Percentiles rank a stretch among this genome's conserved stretches.
Evolutionary conservation across 2,113 vertebrate species (phyloP).

Genomic region (Gobius niger): DNA sequence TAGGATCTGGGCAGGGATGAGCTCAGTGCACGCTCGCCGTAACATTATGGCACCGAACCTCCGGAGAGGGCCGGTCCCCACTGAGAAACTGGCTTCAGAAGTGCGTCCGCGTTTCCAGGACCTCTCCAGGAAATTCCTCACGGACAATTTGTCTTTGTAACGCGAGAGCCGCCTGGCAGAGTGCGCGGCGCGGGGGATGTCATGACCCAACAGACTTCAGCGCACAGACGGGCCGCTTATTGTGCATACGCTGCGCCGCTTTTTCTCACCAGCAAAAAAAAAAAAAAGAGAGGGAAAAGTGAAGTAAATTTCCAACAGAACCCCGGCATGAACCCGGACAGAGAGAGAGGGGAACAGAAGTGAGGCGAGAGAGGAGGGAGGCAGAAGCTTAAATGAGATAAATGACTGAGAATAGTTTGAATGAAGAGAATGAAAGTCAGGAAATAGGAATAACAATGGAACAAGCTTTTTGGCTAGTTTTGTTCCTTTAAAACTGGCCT

Average conservation of each 20-base stretch:
- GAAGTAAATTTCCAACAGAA: slow-evolving; percentile 72
- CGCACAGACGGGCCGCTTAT: slow-evolving; percentile 71
- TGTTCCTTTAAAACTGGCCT: too few species aligned
- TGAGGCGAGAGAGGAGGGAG: too few species aligned
- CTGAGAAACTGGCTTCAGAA: slow-evolving; percentile 49
- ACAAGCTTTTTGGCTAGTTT: too few species aligned
- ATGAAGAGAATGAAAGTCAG: too few species aligned
- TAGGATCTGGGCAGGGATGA: slow-evolving; percentile 14
- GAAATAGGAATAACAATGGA: too few species aligned
- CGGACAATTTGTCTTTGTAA: slow-evolving; percentile 77
- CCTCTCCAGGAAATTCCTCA: slow-evolving; percentile 69
- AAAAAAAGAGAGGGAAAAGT: slow-evolving; percentile 34
- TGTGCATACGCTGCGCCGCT: slow-evolving; percentile 64
- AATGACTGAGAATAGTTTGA: too few species aligned
- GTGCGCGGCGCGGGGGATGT: slow-evolving; percentile 63
- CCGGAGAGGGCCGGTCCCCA: slow-evolving; percentile 50
- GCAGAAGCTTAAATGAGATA: too few species aligned
- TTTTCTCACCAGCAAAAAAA: slow-evolving; percentile 70
- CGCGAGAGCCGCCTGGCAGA: slow-evolving; percentile 61
- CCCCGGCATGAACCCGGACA: slow-evolving; percentile 58
- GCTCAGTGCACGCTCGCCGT: slow-evolving; percentile 46
- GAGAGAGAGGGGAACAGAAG: too few species aligned
- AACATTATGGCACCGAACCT: slow-evolving; percentile 67
- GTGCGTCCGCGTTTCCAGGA: slow-evolving; percentile 58
- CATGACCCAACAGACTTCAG: slow-evolving; percentile 70